Evolutionary conservation across 2,113 vertebrate genomes (phyloP).

Genomic region (Dipodomys stephensi): DNA sequence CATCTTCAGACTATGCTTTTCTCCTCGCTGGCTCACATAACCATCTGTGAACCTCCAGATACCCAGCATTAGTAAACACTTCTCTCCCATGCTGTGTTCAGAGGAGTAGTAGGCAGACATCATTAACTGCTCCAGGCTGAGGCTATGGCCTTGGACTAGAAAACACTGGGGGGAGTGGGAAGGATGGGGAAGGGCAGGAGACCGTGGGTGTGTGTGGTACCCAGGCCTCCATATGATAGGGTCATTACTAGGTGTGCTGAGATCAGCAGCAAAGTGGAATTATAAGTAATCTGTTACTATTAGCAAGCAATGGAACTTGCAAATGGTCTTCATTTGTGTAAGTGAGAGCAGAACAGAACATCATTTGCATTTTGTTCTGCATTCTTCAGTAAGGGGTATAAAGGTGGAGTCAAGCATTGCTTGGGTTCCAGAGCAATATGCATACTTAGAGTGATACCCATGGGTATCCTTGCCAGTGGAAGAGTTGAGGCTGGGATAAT

Average conservation of each 20-base stretch:
- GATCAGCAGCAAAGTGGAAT: not conserved
- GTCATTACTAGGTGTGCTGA: rapidly evolving
- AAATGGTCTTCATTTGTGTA: not conserved
- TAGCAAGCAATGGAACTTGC: not conserved
- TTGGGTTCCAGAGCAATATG: not conserved
- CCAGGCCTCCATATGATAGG: not conserved
- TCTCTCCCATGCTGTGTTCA: not conserved
- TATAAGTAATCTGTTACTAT: not conserved
- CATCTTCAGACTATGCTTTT: not conserved
- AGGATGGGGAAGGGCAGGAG: not conserved
- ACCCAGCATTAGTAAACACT: rapidly evolving
- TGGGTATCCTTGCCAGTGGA: not conserved
- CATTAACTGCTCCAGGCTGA: not conserved
- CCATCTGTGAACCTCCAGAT: not conserved
- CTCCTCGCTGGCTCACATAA: rapidly evolving
- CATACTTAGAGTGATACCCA: not conserved
- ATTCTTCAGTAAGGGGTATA: not conserved
- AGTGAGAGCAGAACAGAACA: not conserved
- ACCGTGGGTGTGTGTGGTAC: rapidly evolving
- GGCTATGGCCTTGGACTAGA: not conserved
- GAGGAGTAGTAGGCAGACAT: not conserved
- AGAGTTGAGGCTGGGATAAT: not conserved
- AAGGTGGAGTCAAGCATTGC: rapidly evolving
- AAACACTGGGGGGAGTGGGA: not conserved
- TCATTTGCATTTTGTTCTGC: not conserved